These are phyloP conservation scores for Siderastrea radians DNA, from an alignment of 92 coral and sea anemone genomes.

Conservation along the genomic window DNA sequence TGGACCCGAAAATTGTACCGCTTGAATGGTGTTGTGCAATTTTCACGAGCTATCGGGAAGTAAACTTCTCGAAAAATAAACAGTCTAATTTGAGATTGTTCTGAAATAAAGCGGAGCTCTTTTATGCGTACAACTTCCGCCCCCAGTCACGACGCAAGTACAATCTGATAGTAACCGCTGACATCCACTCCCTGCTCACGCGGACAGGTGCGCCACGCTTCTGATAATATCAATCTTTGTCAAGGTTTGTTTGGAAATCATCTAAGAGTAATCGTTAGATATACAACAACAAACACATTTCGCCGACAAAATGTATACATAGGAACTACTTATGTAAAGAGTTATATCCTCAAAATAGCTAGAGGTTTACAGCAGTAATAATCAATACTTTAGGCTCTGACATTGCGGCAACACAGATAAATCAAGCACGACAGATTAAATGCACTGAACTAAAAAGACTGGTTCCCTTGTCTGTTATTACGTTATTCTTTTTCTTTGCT, in stretches of 20 bases:
- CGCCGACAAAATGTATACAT: neutral
- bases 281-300: neutral
- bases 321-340: neutral
- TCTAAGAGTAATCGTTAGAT: neutral
- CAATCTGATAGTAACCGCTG: neutral
- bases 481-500: too few relatives aligned
- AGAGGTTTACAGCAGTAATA: too few relatives aligned
- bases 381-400: too few relatives aligned
- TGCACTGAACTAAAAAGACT: too few relatives aligned
- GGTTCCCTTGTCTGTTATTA: too few relatives aligned
- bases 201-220: neutral
- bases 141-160: neutral
- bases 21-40: neutral
- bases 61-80: too few relatives aligned
- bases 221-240: neutral
- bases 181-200: neutral
- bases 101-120: neutral
- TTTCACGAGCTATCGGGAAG: neutral
- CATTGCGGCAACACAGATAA: too few relatives aligned
- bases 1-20: neutral
- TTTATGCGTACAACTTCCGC: conserved; percentile 9
- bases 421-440: too few relatives aligned
- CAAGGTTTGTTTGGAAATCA: neutral
- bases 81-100: too few relatives aligned
- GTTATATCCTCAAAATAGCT: neutral